phyloP scores from a whole-genome alignment of 2,888 invertebrate genomes.

The Tanypteryx hageni region DNA sequence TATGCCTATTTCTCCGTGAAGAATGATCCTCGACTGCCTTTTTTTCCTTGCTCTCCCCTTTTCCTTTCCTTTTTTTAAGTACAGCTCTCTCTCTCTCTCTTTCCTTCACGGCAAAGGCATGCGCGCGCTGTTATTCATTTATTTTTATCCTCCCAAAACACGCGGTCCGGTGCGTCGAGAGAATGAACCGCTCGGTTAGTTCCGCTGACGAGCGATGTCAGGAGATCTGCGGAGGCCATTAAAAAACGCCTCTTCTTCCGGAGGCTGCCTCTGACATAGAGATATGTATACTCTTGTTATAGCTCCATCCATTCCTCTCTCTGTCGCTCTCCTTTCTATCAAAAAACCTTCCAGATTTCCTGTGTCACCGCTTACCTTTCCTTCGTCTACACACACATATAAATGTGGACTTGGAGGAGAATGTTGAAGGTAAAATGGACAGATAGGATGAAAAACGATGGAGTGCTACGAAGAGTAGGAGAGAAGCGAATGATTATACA shows the following conservation, averaged over 20 bases:
- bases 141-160: background rate
- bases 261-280: background rate
- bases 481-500: too few relatives aligned
- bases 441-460: too few relatives aligned
- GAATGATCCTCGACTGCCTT: background rate
- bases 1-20: too few relatives aligned
- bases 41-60: background rate
- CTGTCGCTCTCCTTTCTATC: background rate
- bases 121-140: background rate
- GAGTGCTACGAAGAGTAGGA: too few relatives aligned
- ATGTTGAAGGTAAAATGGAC: too few relatives aligned
- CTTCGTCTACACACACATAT: too few relatives aligned
- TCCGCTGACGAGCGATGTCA: slow-evolving; percentile 5
- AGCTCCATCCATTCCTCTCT: background rate
- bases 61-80: background rate
- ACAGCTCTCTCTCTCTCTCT: background rate
- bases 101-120: background rate
- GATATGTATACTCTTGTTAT: background rate
- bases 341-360: too few relatives aligned
- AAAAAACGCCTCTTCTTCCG: background rate
- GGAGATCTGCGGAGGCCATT: background rate
- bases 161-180: background rate
- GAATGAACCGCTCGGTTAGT: slow-evolving; percentile 5
- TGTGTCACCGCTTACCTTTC: too few relatives aligned
- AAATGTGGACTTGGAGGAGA: too few relatives aligned